Base-by-base conservation (phyloP, 1,140 invertebrate genomes). In the Saccostrea echinata region DNA sequence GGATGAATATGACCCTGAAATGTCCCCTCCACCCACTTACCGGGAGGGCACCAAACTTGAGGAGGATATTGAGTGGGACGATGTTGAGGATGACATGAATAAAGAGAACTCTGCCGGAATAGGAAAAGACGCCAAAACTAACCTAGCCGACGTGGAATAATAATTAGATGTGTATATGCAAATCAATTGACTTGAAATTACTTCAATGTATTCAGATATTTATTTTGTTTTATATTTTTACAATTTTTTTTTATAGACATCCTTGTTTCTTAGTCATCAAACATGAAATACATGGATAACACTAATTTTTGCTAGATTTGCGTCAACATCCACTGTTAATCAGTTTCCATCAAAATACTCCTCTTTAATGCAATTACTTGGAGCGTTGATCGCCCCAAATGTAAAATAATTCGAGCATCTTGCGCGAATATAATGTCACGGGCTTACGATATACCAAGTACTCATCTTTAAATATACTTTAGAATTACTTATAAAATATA, bases 21-120 rank as follows among this genome's bases (percentile, higher is more conserved):
- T 76, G 9, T 76, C 68, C 3, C 68, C 68, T 12, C 68, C 68
- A 1, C 68, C 68, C 68, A 76, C 68, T 3, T 76, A 76, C 68
- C 30, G 68, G 27, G 68, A 76, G 27, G 27, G 24, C 2, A 76
- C 68, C 27, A 76, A 76, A 16, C 27, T 76, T 30, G 68, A 76
- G 27, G 68, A 76, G 16, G 68, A 76, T 33, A 30, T 76, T 12
- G 68, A 76, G 33, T 76, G 68, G 68, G 68, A 76, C 27, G 68
- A 76, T 33, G 68, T 76, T 12, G 68, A 76, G 27, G 68, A 76
- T 1, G 68, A 76, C 11, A 27, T 76, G 13, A 24, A 76, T 11
- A 33, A 76, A 33, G 68, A 76, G 2, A 33, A 30, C 16, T 6
- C 68, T 33, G 68, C 68, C 11, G 68, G 68, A 33, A 76, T 76